Conservation (phyloP, 2,888 invertebrate species). For the Brassicogethes aeneus region DNA sequence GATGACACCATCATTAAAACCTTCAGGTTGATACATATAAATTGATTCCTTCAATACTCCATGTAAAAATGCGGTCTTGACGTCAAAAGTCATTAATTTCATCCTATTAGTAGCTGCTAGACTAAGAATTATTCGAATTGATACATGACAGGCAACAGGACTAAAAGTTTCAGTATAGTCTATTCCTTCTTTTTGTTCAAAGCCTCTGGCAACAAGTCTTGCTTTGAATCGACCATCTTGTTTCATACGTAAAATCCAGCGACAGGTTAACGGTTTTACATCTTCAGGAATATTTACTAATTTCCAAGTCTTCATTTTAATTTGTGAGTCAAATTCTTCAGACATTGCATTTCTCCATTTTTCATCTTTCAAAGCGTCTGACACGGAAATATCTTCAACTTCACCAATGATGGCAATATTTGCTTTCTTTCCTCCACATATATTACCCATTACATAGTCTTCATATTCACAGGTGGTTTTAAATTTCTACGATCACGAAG, state of each 20-base stretch:
- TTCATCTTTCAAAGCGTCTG: slow-evolving; percentile 21
- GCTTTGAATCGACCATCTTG: slow-evolving; percentile 19
- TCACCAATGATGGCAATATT: too few species aligned
- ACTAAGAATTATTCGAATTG: slow-evolving; percentile 20
- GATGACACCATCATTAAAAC: slow-evolving; percentile 6
- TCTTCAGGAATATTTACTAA: slow-evolving; percentile 17
- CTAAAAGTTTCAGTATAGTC: slow-evolving; percentile 26
- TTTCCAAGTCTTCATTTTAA: slow-evolving; percentile 20
- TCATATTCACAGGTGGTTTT: slow-evolving; percentile 2
- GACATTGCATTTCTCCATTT: slow-evolving; percentile 22
- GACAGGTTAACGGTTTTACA: slow-evolving; percentile 18
- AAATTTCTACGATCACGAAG: slow-evolving; percentile 2
- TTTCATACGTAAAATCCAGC: slow-evolving; percentile 21
- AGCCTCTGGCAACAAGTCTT: slow-evolving; percentile 21
- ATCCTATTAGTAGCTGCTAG: slow-evolving; percentile 16
- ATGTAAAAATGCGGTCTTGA: slow-evolving; percentile 14
- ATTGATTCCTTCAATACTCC: slow-evolving; percentile 4
- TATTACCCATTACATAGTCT: slow-evolving; percentile 10
- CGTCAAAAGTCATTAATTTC: slow-evolving; percentile 12
- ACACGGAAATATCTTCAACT: slow-evolving; percentile 8
- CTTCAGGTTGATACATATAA: slow-evolving; percentile 6
- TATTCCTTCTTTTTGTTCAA: slow-evolving; percentile 20
- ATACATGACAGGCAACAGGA: slow-evolving; percentile 22
- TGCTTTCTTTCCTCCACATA: slow-evolving; percentile 6
- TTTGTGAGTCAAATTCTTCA: slow-evolving; percentile 13